phyloP scores from a whole-genome alignment of 1,140 invertebrate genomes.

The Telenomus remus region DNA sequence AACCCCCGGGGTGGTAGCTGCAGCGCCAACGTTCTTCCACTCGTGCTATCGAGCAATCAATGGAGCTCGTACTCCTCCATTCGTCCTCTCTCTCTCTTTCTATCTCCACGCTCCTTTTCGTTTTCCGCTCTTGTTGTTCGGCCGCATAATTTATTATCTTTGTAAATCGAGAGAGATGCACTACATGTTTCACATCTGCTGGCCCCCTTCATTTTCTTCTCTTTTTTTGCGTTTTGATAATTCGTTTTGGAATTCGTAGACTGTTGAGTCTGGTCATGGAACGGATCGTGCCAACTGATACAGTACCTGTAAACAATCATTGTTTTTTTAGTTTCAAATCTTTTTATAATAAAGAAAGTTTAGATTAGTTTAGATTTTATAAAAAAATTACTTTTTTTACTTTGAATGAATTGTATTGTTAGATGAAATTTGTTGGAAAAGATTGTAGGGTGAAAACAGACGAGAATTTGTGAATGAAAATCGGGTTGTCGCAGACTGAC shows the following conservation, averaged over 20 bases:
- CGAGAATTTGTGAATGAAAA: too few species aligned
- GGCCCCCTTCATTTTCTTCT: too few species aligned
- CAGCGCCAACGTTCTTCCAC: constrained; percentile 64
- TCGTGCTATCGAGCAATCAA: constrained; percentile 70
- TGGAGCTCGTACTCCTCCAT: constrained; percentile 65
- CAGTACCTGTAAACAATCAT: not conserved
- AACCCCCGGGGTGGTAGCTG: constrained; percentile 69
- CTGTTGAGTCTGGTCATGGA: constrained; percentile 26
- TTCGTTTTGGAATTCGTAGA: constrained; percentile 13
- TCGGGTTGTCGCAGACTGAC: too few species aligned
- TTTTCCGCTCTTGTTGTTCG: constrained; percentile 17
- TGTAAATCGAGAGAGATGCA: constrained; percentile 3
- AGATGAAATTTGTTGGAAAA: too few species aligned
- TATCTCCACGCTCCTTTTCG: constrained; percentile 9
- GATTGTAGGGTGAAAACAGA: too few species aligned
- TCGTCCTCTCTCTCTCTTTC: constrained; percentile 31
- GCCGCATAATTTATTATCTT: constrained; percentile 40
- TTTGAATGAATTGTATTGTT: too few species aligned
- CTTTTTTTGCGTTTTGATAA: too few species aligned
- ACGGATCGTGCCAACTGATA: too few species aligned
- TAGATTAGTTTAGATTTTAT: too few species aligned
- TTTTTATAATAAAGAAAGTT: too few species aligned
- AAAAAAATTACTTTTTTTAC: too few species aligned
- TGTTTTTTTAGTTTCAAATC: too few species aligned
- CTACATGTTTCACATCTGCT: constrained; percentile 21